phyloP scores from a whole-genome alignment of 2,797 vertebrate genomes.

The Gouania willdenowi region DNA sequence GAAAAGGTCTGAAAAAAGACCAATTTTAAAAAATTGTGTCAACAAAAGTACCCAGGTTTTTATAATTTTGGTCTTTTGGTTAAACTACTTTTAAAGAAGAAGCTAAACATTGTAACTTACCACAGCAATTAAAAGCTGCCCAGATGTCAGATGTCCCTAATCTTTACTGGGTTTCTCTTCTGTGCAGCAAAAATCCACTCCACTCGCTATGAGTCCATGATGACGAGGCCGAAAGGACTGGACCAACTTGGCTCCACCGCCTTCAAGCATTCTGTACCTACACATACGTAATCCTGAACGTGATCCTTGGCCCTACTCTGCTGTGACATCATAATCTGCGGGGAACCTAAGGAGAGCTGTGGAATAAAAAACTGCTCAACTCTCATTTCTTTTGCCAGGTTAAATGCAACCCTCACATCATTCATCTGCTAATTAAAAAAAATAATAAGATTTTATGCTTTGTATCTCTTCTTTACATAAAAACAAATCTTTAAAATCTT shows the following conservation, averaged over 20 bases:
- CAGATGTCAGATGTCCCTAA: background rate
- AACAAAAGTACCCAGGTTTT: too few species aligned
- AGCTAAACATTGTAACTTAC: too few species aligned
- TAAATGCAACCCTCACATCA: background rate
- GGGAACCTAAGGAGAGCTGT: constrained; percentile 14
- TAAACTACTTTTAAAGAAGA: too few species aligned
- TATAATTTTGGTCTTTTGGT: too few species aligned
- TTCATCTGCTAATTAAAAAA: too few species aligned
- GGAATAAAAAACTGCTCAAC: constrained; percentile 14
- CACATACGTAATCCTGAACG: constrained; percentile 54
- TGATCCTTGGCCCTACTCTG: constrained; percentile 28
- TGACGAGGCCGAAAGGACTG: too few species aligned
- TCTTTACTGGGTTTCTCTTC: background rate
- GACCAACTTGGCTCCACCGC: constrained; percentile 11
- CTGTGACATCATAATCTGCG: constrained; percentile 69
- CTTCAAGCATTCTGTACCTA: constrained; percentile 27
- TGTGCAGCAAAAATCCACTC: too few species aligned
- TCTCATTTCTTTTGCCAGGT: constrained; percentile 24
- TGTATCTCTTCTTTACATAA: too few species aligned
- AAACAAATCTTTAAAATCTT: too few species aligned
- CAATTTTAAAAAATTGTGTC: too few species aligned
- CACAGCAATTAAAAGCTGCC: background rate
- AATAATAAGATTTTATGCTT: too few species aligned
- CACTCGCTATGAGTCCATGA: constrained; percentile 8
- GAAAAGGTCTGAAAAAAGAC: too few species aligned